These are phyloP conservation scores for Mellilla xanthometata DNA, from an alignment of 2,888 invertebrate genomes.

Conservation along the genomic window DNA sequence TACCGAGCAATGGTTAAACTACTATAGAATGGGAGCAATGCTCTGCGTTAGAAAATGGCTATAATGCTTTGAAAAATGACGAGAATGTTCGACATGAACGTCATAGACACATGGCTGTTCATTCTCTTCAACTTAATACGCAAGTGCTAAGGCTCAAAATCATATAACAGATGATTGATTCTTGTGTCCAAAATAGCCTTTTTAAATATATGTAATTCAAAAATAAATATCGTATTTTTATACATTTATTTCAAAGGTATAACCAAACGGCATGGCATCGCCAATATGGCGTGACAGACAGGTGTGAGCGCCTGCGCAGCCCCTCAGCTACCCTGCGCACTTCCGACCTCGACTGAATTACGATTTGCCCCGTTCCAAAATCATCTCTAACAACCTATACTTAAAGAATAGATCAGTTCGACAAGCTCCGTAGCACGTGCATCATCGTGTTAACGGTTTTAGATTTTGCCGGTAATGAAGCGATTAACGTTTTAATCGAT, in stretches of 20 bases:
- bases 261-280: constrained; percentile 19
- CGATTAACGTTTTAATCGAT: constrained; percentile 42
- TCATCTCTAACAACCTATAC: constrained; percentile 22
- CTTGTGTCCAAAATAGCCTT: too few relatives aligned
- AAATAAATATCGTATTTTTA: too few relatives aligned
- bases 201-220: too few relatives aligned
- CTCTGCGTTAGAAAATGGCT: too few relatives aligned
- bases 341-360: constrained; percentile 52
- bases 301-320: constrained; percentile 56
- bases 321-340: constrained; percentile 46
- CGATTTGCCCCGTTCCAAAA: constrained; percentile 43
- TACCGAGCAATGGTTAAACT: not conserved
- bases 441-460: constrained; percentile 53
- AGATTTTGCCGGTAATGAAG: constrained; percentile 52
- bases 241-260: too few relatives aligned
- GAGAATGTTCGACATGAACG: too few relatives aligned
- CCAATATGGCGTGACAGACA: constrained; percentile 58
- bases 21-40: too few relatives aligned
- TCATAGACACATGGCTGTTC: too few relatives aligned
- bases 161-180: too few relatives aligned
- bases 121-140: too few relatives aligned
- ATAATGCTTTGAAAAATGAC: too few relatives aligned
- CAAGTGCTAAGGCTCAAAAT: too few relatives aligned
- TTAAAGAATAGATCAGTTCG: constrained; percentile 37
- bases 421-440: constrained; percentile 41